Evolutionary conservation across 2,797 vertebrate species (phyloP).

Genomic region (Pangasius djambal): DNA sequence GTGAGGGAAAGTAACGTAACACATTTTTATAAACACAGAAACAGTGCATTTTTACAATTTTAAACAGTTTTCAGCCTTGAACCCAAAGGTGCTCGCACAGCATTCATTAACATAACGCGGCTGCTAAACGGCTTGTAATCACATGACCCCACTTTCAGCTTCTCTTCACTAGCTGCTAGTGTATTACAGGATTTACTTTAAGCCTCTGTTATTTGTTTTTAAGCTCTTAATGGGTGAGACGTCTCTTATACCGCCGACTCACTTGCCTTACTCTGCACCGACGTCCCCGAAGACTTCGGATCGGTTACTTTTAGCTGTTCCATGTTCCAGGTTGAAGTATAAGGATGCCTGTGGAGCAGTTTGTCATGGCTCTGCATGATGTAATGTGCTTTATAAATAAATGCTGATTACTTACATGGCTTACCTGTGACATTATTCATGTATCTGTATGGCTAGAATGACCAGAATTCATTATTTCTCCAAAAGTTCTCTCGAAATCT

Average conservation of each 20-base stretch:
- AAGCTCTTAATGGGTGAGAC: background rate
- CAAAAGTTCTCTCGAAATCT: background rate
- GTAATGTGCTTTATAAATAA: background rate
- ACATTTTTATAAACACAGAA: too few relatives aligned
- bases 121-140: background rate
- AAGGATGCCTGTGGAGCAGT: background rate
- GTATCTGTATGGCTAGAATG: background rate
- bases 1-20: too few relatives aligned
- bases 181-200: slow-evolving; percentile 16
- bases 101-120: too few relatives aligned
- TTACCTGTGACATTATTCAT: background rate
- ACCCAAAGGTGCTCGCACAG: too few relatives aligned
- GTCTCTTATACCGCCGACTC: background rate
- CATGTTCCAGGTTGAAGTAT: background rate
- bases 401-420: background rate
- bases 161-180: background rate
- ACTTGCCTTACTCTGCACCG: background rate
- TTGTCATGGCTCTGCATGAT: background rate
- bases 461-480: background rate
- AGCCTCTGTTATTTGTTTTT: slow-evolving; percentile 18
- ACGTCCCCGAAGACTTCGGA: background rate
- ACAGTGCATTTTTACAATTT: too few relatives aligned
- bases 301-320: background rate
- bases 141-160: slow-evolving; percentile 8
- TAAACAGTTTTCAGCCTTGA: too few relatives aligned